Evolutionary conservation across 2,888 invertebrate species (phyloP).

Genomic region (Athalia rosae): DNA sequence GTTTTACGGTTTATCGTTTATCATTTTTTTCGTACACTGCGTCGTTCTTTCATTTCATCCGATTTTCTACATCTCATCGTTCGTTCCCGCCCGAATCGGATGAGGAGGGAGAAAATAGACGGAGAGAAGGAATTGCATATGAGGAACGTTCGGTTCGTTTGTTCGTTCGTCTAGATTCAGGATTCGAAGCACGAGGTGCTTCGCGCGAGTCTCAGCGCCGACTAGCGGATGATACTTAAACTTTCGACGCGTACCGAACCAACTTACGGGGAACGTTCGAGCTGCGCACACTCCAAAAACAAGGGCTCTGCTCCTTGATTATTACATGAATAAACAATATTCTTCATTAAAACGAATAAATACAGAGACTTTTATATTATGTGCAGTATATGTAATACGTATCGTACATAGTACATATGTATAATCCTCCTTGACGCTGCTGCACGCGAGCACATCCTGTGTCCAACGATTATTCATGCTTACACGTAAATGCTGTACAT

Average conservation of each 20-base stretch:
- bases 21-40: neutral
- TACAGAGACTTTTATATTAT: neutral
- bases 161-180: constrained; percentile 25
- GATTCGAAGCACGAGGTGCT: constrained; percentile 58
- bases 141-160: neutral
- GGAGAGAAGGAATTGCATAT: neutral
- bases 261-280: constrained; percentile 42
- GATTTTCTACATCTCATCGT: neutral
- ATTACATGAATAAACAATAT: constrained; percentile 44
- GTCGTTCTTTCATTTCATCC: neutral
- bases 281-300: constrained; percentile 39
- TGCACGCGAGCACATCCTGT: neutral
- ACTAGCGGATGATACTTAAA: constrained; percentile 62
- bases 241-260: constrained; percentile 47
- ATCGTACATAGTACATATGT: neutral
- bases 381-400: neutral
- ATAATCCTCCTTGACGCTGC: neutral
- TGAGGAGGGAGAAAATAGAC: neutral
- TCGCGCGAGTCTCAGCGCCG: constrained; percentile 67
- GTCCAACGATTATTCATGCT: no score
- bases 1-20: neutral
- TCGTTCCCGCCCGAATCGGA: neutral
- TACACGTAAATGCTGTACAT: no score
- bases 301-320: constrained; percentile 43
- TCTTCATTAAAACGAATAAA: constrained; percentile 42